Base-by-base conservation (phyloP, 2,888 invertebrate genomes). In the Caenorhabditis doughertyi region DNA sequence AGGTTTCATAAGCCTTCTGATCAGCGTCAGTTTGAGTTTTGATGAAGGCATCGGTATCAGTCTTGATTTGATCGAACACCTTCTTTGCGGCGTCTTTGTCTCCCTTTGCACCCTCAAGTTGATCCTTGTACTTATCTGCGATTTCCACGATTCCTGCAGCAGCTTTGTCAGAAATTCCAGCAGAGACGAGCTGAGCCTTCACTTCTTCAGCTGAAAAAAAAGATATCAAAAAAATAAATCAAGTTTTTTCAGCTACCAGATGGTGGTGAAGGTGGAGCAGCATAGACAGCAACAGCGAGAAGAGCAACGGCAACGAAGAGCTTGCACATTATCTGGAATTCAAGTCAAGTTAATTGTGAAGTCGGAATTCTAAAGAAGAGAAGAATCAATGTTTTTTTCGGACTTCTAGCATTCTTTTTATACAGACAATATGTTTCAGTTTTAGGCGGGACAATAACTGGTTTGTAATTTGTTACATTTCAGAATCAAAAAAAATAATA, bases 11-110 rank as follows among this genome's bases (percentile, higher is more conserved):
- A 32, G 77, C 77, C 16, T 32, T 53, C 27, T 77, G 77, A 16
- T 77, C 77, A 44, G 68, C 29, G 11, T 47, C 32, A 5, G 77
- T 44, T 68, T 70, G 77, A 18, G 68, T 70, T 60, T 77, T 68
- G 68, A 77, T 77, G 47, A 53, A 77, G 29, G 58, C 42, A 18
- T 77, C 77, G 5, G 74, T 65, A 1, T 74, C 64, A 32, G 25
- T 47, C 56, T 74, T 74, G 65, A 74, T 65, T 21, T 44, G 18
- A 13, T 74, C 74, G 62, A 74, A 74, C 16, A 49, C 32, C 55
- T 65, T 74, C 56, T 65, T 74, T n/a, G 35, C 21, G 4, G 55
- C 47, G 9, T 64, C 74, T 44, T 44, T 44, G 32, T 74, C 55
- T 44, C 53, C 74, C 47, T 64, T 65, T 13, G 64, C 56, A 2